phyloP scores from a whole-genome alignment of 2,888 invertebrate species.

The Laspeyria flexula region DNA sequence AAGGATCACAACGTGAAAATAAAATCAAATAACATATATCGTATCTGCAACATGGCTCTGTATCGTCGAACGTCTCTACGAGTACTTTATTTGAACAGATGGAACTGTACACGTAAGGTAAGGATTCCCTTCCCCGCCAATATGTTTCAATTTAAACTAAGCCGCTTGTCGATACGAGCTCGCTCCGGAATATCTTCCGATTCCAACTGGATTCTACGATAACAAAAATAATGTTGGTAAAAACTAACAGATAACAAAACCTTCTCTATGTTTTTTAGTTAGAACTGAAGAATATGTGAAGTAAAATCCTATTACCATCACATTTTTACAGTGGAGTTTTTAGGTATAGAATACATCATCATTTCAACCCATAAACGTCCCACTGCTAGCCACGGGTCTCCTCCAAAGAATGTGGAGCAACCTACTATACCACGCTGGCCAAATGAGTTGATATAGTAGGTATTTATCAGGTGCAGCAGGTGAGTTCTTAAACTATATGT shows the following conservation, averaged over 20 bases:
- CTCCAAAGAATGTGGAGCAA: no score
- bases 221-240: slow-evolving; percentile 60
- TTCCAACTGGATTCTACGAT: slow-evolving; percentile 63
- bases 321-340: no score
- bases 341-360: no score
- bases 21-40: slow-evolving; percentile 25
- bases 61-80: slow-evolving; percentile 18
- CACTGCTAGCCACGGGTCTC: no score
- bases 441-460: no score
- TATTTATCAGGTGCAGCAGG: no score
- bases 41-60: slow-evolving; percentile 13
- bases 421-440: no score
- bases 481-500: not conserved
- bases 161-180: slow-evolving; percentile 80
- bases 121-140: slow-evolving; percentile 74
- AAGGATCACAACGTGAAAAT: slow-evolving; percentile 13
- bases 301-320: no score
- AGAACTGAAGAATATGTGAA: not conserved
- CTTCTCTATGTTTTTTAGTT: slow-evolving; percentile 15
- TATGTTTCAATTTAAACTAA: slow-evolving; percentile 84
- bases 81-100: slow-evolving; percentile 64
- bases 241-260: slow-evolving; percentile 40
- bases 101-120: slow-evolving; percentile 65
- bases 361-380: no score
- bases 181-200: slow-evolving; percentile 69